Base-by-base conservation (phyloP, 2,797 vertebrate species). In the Eidolon dupreanum region DNA sequence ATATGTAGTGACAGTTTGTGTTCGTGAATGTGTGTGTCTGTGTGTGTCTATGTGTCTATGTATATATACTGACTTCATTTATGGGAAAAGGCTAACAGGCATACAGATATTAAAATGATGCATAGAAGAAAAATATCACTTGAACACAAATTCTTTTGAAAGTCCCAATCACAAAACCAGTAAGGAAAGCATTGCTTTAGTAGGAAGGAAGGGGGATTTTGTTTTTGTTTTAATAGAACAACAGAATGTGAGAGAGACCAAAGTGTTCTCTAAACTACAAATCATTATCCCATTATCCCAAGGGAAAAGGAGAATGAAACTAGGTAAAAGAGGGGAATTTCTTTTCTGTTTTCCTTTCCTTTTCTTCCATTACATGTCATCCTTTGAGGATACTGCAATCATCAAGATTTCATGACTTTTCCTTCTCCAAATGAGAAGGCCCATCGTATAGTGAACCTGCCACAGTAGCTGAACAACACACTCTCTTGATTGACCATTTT, bases 181-280 rank as follows among this genome's bases (percentile, higher is more conserved):
- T 8, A 73, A 68, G 8, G 10, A 65, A 89, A 75, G 10, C 24
- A 53, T 33, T 70, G 12, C 2, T 88, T 90, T 78, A 68, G 22
- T 33, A 66, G n/a, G 26, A 88, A 73, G 5, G 12, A 49, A 17
- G 26, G 6, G 38, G 19, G 3, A 36, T 55, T 77, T 88, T 49
- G 77, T 26, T 83, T 96, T 90, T 81, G 8, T 70, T 96, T 77
- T 88, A 68, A 87, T 59, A 83, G 33, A 33, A 28, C 28, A 31
- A 51, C 15, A 43, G 11, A 71, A 3, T 61, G 0, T 59, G 41
- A 19, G 28, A 63, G 7, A 46, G 33, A 49, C 17, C 9, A 68
- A 71, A 63, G 15, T 51, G 3, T 49, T 85, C 28, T 85, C 41
- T 57, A 49, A 74, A 55, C 59, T 61, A 68, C 10, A 81, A 68